A percentile compares a stretch with the other conserved stretches of the same genome.
Evolutionary conservation across 2,888 invertebrate species (phyloP).

Genomic region (Drosophila stalkeri): DNA sequence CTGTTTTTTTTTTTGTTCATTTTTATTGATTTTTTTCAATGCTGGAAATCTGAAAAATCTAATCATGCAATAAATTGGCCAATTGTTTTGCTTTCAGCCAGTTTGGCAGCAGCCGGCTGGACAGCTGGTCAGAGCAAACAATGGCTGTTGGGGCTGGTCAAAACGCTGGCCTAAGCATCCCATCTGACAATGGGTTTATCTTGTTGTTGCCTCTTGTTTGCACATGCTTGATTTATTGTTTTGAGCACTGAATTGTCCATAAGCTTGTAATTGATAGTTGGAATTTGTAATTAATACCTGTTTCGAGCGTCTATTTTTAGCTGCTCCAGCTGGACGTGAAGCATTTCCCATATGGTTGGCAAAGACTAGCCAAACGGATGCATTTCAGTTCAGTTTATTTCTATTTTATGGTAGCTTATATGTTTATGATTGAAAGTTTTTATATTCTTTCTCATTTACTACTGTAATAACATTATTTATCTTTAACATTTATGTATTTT

Average conservation of each 20-base stretch:
- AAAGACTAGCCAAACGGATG: background rate
- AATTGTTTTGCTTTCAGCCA: slow-evolving; percentile 69
- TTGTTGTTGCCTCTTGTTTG: slow-evolving; percentile 52
- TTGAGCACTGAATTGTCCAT: slow-evolving; percentile 32
- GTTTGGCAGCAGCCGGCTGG: slow-evolving; percentile 33
- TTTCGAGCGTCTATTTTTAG: slow-evolving; percentile 28
- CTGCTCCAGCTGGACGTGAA: slow-evolving; percentile 3
- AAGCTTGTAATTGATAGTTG: slow-evolving; percentile 58
- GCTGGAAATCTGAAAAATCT: slow-evolving; percentile 61
- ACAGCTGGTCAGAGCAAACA: slow-evolving; percentile 41
- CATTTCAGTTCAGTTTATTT: background rate
- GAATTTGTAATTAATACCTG: slow-evolving; percentile 55
- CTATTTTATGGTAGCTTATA: background rate
- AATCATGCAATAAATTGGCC: slow-evolving; percentile 82
- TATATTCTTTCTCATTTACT: background rate
- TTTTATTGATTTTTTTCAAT: slow-evolving; percentile 65
- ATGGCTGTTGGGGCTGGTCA: slow-evolving; percentile 37
- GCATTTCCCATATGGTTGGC: background rate
- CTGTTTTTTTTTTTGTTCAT: slow-evolving; percentile 13
- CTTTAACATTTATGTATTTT: background rate
- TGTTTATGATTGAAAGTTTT: background rate
- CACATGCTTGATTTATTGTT: slow-evolving; percentile 75
- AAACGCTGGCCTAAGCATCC: slow-evolving; percentile 15
- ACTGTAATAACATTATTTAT: background rate
- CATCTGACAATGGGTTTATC: slow-evolving; percentile 21